Evolutionary conservation across 2,113 vertebrate species (phyloP), one percentile per base, ranked within the genome.

Genomic region (Daboia siamensis): DNA sequence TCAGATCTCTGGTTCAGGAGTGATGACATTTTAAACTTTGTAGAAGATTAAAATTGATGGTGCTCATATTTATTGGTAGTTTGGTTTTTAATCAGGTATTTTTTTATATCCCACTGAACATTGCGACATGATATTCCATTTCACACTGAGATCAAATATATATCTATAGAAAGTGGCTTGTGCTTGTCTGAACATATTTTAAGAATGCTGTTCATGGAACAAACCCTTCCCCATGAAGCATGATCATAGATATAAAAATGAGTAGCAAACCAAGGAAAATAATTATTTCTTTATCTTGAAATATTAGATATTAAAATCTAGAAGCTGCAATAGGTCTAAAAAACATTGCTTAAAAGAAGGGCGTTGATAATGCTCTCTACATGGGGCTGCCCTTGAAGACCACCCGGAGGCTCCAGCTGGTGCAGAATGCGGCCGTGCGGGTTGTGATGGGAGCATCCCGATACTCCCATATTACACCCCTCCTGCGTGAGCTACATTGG

Each of bases 141-240:
- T 48, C 46, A 56, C 2, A 51, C 26, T 23, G 23, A 87, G 39
- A 86, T 69, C 1, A 23, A 29, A 48, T 54, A 48, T 39, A 12
- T 89, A 23, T 5, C 52, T 52, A 4, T 61, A 15, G 29, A 74
- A 64, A 24, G 21, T 91, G 44, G 3, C 0, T 1, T 84, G 39
- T 90, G 24, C 44, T 92, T 91, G 91, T 57, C 20, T 90, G 8
- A 69, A 94, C 59, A 91, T 74, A 74, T 80, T 39, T 33, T 39
- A 21, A 80, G 33, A 80, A 80, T 80, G n/a, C 69, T 80, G 69
- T 33, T 39, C n/a, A 74, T 39, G 69, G 69, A 6, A 39, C 69
- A 80, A 80, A 39, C 2, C 5, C 56, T 57, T 57, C 56, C 15
- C 33, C 69, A 39, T 39, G 69, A 39, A 3, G 69, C 6, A 39